These are phyloP conservation scores for Globia sparganii DNA, from an alignment of 2,888 invertebrate species.

Conservation along the genomic window DNA sequence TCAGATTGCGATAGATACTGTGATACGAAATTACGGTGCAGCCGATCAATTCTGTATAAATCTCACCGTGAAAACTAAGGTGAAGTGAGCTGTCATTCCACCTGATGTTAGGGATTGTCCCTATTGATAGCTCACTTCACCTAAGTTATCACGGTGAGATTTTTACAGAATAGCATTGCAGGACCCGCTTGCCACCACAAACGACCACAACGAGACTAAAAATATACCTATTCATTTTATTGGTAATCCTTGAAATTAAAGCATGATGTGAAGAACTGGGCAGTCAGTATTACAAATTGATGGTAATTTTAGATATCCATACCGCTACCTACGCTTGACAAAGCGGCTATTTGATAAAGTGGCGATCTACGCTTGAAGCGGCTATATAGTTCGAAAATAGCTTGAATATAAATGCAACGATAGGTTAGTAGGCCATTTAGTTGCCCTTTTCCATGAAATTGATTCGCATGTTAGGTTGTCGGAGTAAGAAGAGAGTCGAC, in stretches of 20 bases:
- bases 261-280: not conserved
- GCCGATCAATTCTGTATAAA: too few species aligned
- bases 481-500: not conserved
- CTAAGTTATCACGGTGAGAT: too few species aligned
- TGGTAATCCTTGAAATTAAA: not conserved
- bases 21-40: too few species aligned
- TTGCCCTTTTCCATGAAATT: constrained; percentile 32
- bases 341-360: constrained; percentile 15
- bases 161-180: too few species aligned
- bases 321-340: constrained; percentile 6
- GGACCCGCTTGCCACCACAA: too few species aligned
- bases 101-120: too few species aligned
- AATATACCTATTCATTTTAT: not conserved
- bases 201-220: too few species aligned
- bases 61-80: too few species aligned
- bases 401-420: constrained; percentile 18
- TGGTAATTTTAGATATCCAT: constrained; percentile 19
- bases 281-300: not conserved
- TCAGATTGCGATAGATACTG: too few species aligned
- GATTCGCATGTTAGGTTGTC: not conserved
- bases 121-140: too few species aligned
- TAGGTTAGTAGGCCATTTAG: constrained; percentile 51
- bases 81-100: too few species aligned
- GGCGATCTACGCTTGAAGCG: constrained; percentile 14
- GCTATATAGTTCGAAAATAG: constrained; percentile 14